These are phyloP conservation scores for Diarsia mendica DNA, from an alignment of 2,888 invertebrate species.

Conservation along the genomic window DNA sequence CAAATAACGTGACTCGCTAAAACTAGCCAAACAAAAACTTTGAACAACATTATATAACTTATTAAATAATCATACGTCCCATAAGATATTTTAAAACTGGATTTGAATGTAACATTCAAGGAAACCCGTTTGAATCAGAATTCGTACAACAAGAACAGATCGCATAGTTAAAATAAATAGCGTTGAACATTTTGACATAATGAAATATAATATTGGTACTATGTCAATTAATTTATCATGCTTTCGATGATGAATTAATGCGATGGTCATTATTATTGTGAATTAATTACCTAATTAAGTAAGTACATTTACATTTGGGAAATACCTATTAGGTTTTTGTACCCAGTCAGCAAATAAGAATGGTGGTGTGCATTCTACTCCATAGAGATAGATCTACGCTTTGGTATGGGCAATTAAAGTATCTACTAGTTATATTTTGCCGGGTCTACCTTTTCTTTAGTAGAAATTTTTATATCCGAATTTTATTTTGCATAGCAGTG, in stretches of 20 bases:
- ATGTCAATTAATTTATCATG: slow-evolving; percentile 8
- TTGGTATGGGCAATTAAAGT: too few species aligned
- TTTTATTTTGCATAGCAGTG: too few species aligned
- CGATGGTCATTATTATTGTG: not conserved
- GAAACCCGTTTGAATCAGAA: slow-evolving; percentile 26
- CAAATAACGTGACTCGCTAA: slow-evolving; percentile 13
- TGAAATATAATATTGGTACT: slow-evolving; percentile 13
- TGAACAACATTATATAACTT: not conserved
- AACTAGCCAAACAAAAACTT: not conserved
- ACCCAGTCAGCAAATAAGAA: too few species aligned
- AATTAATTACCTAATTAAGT: not conserved
- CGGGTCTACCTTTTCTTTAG: too few species aligned
- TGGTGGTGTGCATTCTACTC: too few species aligned
- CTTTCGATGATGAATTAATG: slow-evolving; percentile 15
- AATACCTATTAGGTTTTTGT: too few species aligned
- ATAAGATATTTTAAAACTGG: slow-evolving; percentile 44
- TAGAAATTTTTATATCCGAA: too few species aligned
- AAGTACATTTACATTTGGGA: not conserved
- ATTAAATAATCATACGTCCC: slow-evolving; percentile 11
- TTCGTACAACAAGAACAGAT: slow-evolving; percentile 6
- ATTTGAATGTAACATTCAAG: slow-evolving; percentile 23
- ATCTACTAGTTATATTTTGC: too few species aligned
- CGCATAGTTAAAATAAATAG: not conserved
- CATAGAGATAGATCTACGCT: too few species aligned
- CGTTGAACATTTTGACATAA: not conserved